These are phyloP conservation scores for Siderastrea radians DNA, from an alignment of 92 coral and sea anemone genomes.

Conservation along the genomic window DNA sequence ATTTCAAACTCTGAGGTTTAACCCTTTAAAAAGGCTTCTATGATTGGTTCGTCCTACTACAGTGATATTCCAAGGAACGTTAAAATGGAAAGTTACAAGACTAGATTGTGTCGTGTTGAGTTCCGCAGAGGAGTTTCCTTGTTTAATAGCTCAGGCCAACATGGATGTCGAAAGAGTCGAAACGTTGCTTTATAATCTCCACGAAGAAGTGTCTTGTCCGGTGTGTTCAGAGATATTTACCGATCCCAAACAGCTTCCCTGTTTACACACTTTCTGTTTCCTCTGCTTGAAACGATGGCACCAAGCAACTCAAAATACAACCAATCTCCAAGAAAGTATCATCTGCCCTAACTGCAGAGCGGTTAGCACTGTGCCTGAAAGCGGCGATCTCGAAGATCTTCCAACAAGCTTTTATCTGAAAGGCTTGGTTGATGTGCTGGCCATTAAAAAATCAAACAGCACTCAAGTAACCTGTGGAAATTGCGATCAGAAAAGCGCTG, in stretches of 20 bases:
- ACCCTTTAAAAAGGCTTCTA: no score
- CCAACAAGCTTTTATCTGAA: constrained; percentile 63
- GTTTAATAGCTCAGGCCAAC: no score
- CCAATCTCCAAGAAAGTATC: background rate
- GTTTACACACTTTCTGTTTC: background rate
- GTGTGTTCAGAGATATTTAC: background rate
- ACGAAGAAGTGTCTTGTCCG: background rate
- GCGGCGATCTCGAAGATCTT: constrained; percentile 50
- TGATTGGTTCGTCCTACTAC: no score
- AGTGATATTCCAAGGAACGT: no score
- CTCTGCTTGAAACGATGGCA: background rate
- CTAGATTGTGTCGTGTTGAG: no score
- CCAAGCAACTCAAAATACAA: background rate
- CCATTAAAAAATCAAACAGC: background rate
- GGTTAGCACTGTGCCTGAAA: constrained; percentile 34
- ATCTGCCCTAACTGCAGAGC: background rate
- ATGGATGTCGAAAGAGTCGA: background rate
- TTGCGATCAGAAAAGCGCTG: background rate
- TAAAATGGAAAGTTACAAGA: no score
- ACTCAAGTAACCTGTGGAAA: constrained; percentile 5
- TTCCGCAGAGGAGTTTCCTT: no score
- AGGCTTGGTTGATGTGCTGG: constrained; percentile 55
- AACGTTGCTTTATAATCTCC: background rate
- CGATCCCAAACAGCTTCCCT: background rate
- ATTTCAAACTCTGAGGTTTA: no score